Base-by-base conservation (phyloP, 2,888 invertebrate genomes). In the Drosophila longiperda region DNA sequence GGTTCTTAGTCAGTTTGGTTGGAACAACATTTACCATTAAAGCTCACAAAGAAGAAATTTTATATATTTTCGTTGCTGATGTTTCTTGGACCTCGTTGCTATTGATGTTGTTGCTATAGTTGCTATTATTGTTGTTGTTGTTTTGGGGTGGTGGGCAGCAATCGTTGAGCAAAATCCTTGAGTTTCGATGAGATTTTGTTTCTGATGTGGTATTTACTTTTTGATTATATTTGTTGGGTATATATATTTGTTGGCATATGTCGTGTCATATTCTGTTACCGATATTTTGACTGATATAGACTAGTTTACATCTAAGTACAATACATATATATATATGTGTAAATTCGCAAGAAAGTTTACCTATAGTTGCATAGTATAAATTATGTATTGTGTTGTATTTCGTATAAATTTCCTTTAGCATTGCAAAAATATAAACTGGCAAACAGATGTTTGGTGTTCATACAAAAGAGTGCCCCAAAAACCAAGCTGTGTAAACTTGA, bases 21-120 rank as follows among this genome's bases (percentile, higher is more conserved):
- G 58, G 58, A 45, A 45, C 20, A 62, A 66, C 73, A 83, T 80
- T 83, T 83, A 83, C 89, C 89, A 68, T 83, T 75, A 52, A 80
- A 65, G 72, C 67, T 60, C 72, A 60, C 17, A 57, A 38, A 45
- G 34, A 38, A 60, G 54, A 55, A 42, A 57, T 50, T 29, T 8
- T 1, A 23, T 50, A 9, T 29, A 9, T 29, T 11, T 61, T 52
- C 52, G 73, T 49, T 68, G 72, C 59, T 66, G 64, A 34, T 65
- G 55, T 36, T 71, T 55, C 52, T 48, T 61, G 71, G 52, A 60
- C 62, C 50, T 55, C 54, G 60, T 36, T 69, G 52, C 40, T 50
- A 45, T n/a, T 70, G 40, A 26, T 48, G 15, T 38, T 71, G 33
- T 42, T 60, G 48, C 52, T 57, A 15, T 61, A 29, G 66, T 38